A percentile compares a stretch with the other conserved stretches of the same genome.
Conservation (phyloP, 1,140 invertebrate species). For the Hylaeus anthracinus region DNA sequence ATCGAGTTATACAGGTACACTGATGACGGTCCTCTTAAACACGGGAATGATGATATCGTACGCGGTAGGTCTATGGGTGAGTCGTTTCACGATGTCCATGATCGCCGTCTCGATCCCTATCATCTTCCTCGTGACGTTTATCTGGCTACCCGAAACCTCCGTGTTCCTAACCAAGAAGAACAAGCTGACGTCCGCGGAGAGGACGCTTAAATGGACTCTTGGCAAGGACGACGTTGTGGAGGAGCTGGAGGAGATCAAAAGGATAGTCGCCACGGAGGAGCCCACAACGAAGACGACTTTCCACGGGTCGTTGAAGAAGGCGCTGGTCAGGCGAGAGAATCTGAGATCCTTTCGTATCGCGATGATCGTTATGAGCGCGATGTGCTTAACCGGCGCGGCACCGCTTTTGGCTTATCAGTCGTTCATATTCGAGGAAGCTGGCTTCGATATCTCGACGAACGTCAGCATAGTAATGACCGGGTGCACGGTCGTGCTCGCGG, state of each 20-base stretch:
- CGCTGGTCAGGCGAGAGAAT: slow-evolving; percentile 82
- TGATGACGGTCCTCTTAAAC: slow-evolving; percentile 82
- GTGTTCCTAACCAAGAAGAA: slow-evolving; percentile 76
- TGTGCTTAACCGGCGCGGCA: slow-evolving; percentile 91
- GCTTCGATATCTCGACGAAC: slow-evolving; percentile 84
- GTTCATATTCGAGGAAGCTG: slow-evolving; percentile 88
- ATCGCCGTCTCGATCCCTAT: slow-evolving; percentile 77
- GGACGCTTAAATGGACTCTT: slow-evolving; percentile 84
- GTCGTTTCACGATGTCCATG: slow-evolving; percentile 75
- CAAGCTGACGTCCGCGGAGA: slow-evolving; percentile 79
- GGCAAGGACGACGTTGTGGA: slow-evolving; percentile 81
- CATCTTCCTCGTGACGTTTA: slow-evolving; percentile 78
- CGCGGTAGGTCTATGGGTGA: slow-evolving; percentile 77
- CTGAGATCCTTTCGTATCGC: slow-evolving; percentile 87
- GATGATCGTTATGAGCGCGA: slow-evolving; percentile 89
- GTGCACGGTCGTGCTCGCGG: slow-evolving; percentile 88
- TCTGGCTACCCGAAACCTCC: slow-evolving; percentile 81
- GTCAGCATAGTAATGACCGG: slow-evolving; percentile 91
- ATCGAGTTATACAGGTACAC: slow-evolving; percentile 70
- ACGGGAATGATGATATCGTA: slow-evolving; percentile 83
- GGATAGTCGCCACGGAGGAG: slow-evolving; percentile 82
- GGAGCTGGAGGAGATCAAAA: slow-evolving; percentile 84
- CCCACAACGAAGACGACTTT: slow-evolving; percentile 74
- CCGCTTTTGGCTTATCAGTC: slow-evolving; percentile 93
- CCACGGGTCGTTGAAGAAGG: slow-evolving; percentile 76